Evolutionary conservation across 1,140 invertebrate species (phyloP), one percentile per base, ranked within the genome.

Genomic region (Drosophila elegans): DNA sequence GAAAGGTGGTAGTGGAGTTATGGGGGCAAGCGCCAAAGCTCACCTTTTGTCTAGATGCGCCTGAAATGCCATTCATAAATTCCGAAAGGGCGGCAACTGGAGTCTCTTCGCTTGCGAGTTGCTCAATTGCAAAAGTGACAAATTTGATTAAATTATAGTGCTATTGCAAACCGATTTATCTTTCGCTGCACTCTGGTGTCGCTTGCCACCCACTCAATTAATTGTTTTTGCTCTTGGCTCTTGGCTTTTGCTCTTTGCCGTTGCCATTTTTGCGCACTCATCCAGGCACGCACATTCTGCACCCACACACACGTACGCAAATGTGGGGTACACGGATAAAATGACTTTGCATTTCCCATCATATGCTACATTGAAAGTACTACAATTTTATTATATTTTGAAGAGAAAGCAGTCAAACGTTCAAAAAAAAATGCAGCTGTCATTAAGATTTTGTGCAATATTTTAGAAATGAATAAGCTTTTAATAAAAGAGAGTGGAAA

Each of bases 151-250:
- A 88, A 89, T 88, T 84, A 88, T 88, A 74, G 80, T 80, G 84
- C 84, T 84, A 89, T 88, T 89, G 84, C 84, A 89, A 89, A 88
- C 55, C 84, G 85, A 89, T 88, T 88, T 89, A 89, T 88, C 84
- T 89, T 84, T 78, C 63, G 83, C 60, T 68, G 83, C 84, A 88
- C 75, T 60, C 74, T 52, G 38, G 63, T 61, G 62, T 60, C 52
- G 42, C 55, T 68, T 67, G 61, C 49, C 72, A 67, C 60, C 80
- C 84, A 84, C 80, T 90, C 80, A 89, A 84, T 89, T 89, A 89
- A 89, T 88, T 88, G 76, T 89, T 88, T 89, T 77, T 80, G 72
- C 84, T 44, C 42, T 69, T 75, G 57, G 45, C 79, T 60, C 48
- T 57, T 81, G 74, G 44, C 74, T 63, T 67, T 61, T 67, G 39